A percentile compares a stretch with the other conserved stretches of the same genome.
Evolutionary conservation across 2,888 invertebrate genomes (phyloP).

Genomic region (Acholoe squamosa): DNA sequence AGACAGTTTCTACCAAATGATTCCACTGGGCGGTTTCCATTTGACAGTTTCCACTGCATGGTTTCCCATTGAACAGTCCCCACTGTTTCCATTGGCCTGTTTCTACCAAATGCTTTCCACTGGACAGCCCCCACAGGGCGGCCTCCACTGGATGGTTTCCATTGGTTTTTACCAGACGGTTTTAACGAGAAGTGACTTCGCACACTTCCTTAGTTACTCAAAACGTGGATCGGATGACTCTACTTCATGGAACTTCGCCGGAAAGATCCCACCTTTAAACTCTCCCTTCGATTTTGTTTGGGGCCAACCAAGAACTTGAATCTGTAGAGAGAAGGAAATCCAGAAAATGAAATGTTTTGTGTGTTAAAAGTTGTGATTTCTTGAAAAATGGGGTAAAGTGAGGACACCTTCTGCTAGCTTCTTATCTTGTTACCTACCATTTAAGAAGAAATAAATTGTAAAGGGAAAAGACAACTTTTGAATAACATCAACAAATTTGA

Average conservation of each 20-base stretch:
- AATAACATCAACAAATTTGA: no score
- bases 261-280: background rate
- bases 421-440: no score
- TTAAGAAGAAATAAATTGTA: no score
- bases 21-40: no score
- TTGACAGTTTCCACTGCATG: no score
- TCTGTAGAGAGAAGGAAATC: background rate
- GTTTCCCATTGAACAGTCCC: no score
- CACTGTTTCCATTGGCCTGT: background rate
- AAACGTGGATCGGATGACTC: background rate
- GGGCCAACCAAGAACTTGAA: background rate
- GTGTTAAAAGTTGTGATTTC: no score
- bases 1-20: no score
- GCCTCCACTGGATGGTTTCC: background rate
- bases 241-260: background rate
- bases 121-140: background rate
- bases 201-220: background rate
- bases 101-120: background rate
- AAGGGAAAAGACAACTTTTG: no score
- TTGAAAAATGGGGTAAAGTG: no score
- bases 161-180: background rate
- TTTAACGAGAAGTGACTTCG: background rate
- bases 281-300: background rate
- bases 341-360: no score
- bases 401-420: no score